Evolutionary conservation across 2,888 invertebrate genomes (phyloP).

Genomic region (Andrena camellia): DNA sequence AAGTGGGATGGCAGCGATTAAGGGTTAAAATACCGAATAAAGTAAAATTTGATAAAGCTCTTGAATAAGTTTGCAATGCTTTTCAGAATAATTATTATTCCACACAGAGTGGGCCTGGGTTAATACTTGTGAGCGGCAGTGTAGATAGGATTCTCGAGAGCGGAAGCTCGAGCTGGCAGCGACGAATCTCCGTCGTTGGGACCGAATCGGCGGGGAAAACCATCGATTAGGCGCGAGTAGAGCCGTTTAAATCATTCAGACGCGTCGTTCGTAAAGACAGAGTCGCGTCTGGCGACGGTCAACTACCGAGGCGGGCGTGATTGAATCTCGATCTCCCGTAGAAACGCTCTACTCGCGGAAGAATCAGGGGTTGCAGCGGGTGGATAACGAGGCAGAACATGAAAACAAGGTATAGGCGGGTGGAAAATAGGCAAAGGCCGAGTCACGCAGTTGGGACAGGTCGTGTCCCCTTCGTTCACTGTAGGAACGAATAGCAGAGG

Average conservation of each 20-base stretch:
- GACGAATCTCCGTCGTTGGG: conserved; percentile 2
- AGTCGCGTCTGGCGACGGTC: not conserved
- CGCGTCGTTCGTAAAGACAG: not conserved
- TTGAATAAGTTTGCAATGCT: too few species aligned
- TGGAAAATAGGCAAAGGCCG: conserved; percentile 19
- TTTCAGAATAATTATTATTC: too few species aligned
- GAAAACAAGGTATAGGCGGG: conserved; percentile 47
- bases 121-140: too few species aligned
- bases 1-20: too few species aligned
- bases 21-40: too few species aligned
- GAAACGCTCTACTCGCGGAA: conserved; percentile 25
- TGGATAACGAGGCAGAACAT: conserved; percentile 53
- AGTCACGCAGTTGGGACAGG: conserved; percentile 9
- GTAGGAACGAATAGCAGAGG: too few species aligned
- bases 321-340: not conserved
- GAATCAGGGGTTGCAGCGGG: conserved; percentile 30
- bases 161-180: not conserved
- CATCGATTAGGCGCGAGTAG: conserved; percentile 27
- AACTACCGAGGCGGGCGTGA: conserved; percentile 7
- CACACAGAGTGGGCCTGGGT: too few species aligned
- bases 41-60: too few species aligned
- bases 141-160: not conserved
- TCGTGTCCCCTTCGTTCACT: not conserved
- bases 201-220: not conserved
- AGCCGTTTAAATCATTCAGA: conserved; percentile 27